Evolutionary conservation across 2,888 invertebrate species (phyloP).

Genomic region (Polydrusus pterygomalis): DNA sequence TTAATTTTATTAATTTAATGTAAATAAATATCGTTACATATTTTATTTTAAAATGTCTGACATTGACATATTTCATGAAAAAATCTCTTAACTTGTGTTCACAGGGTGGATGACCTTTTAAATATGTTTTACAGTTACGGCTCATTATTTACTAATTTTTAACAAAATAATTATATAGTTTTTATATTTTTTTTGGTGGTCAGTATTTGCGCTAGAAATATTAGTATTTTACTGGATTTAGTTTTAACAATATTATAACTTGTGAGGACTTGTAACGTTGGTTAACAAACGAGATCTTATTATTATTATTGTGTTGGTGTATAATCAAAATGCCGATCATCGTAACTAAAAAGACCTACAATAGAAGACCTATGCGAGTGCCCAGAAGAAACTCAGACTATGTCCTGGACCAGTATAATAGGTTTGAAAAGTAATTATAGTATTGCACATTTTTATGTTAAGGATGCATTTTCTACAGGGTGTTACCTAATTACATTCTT

Average conservation of each 20-base stretch:
- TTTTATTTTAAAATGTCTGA: too few species aligned
- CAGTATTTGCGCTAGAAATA: not conserved
- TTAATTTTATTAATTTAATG: too few species aligned
- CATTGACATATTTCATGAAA: too few species aligned
- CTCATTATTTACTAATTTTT: too few species aligned
- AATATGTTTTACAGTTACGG: too few species aligned
- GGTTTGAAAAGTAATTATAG: slow-evolving; percentile 53
- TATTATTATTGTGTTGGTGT: slow-evolving; percentile 14
- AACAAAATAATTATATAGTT: too few species aligned
- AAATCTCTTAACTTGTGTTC: too few species aligned
- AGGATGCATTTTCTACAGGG: not conserved
- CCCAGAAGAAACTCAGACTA: slow-evolving; percentile 67
- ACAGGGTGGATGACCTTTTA: too few species aligned
- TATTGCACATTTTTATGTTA: slow-evolving; percentile 3
- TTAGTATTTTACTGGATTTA: not conserved
- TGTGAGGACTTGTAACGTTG: not conserved
- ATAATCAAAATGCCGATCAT: slow-evolving; percentile 42
- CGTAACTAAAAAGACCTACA: slow-evolving; percentile 40
- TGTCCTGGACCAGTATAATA: slow-evolving; percentile 57
- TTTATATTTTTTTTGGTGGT: not conserved
- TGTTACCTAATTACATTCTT: too few species aligned
- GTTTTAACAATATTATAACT: not conserved
- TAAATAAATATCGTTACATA: too few species aligned
- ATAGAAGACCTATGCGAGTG: slow-evolving; percentile 59
- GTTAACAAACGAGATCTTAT: not conserved